Conservation (phyloP, 2,888 invertebrate species). For the Ectobius pallidus region DNA sequence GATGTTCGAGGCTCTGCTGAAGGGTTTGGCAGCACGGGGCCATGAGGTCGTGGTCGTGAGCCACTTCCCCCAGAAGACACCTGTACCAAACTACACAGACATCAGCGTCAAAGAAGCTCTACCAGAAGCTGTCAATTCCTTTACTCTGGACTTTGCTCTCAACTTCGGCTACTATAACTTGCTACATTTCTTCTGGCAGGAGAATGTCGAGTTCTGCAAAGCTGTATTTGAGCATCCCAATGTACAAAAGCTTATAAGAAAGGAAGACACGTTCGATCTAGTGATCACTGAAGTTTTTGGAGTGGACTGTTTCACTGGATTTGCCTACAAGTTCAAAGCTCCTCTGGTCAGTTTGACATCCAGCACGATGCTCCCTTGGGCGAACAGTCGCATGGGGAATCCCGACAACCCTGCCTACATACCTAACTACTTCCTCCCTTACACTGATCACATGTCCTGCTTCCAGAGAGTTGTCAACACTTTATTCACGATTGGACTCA, state of each 20-base stretch:
- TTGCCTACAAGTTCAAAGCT: constrained; percentile 44
- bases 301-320: constrained; percentile 47
- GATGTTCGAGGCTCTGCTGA: constrained; percentile 56
- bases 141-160: constrained; percentile 24
- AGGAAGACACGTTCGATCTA: constrained; percentile 45
- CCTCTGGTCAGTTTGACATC: constrained; percentile 34
- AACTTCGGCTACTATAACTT: not conserved
- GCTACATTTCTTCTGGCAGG: constrained; percentile 13
- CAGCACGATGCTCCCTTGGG: constrained; percentile 42
- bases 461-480: constrained; percentile 47
- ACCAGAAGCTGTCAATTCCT: constrained; percentile 18
- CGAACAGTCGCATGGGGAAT: constrained; percentile 41
- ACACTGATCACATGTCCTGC: constrained; percentile 47
- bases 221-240: constrained; percentile 19
- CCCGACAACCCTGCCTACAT: constrained; percentile 41
- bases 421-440: constrained; percentile 46
- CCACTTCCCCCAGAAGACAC: constrained; percentile 51
- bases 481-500: not conserved
- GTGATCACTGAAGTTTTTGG: constrained; percentile 48
- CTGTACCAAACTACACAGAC: constrained; percentile 53
- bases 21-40: constrained; percentile 58
- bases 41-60: constrained; percentile 62
- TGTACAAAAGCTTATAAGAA: constrained; percentile 18
- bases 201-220: constrained; percentile 20
- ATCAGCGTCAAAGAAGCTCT: constrained; percentile 29